phyloP scores from a whole-genome alignment of 2,797 vertebrate genomes.

The Galaxias olidus region DNA sequence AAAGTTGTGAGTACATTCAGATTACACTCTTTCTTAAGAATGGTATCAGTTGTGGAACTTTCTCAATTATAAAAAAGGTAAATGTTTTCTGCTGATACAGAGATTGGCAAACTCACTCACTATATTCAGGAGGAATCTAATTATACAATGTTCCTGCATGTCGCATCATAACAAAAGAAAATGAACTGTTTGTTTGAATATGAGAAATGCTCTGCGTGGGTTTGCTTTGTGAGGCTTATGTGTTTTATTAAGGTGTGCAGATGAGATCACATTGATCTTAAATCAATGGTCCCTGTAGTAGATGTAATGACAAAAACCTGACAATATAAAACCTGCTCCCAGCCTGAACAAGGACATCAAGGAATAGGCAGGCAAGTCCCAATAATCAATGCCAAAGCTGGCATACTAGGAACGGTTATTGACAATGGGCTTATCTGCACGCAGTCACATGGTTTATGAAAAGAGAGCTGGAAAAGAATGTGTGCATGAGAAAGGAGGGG shows the following conservation, averaged over 20 bases:
- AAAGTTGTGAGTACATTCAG: constrained; percentile 70
- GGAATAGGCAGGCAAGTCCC: background rate
- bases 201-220: too few species aligned
- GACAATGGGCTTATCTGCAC: background rate
- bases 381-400: constrained; percentile 15
- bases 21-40: constrained; percentile 45
- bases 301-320: too few species aligned
- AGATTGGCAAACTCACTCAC: too few species aligned
- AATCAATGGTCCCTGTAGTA: too few species aligned
- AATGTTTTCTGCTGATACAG: constrained; percentile 7
- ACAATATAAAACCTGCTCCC: too few species aligned
- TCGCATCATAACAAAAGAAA: too few species aligned
- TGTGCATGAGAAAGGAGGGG: constrained; percentile 55
- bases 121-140: too few species aligned
- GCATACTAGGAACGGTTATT: constrained; percentile 12
- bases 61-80: constrained; percentile 20
- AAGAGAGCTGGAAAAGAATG: constrained; percentile 60
- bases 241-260: too few species aligned
- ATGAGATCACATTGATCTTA: too few species aligned
- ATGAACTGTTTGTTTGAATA: too few species aligned
- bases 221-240: too few species aligned
- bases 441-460: constrained; percentile 43
- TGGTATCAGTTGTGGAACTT: constrained; percentile 6
- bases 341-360: constrained; percentile 6
- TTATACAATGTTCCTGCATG: too few species aligned